Conservation (phyloP, 23 tunicate species). For the Halocynthia roretzi region DNA sequence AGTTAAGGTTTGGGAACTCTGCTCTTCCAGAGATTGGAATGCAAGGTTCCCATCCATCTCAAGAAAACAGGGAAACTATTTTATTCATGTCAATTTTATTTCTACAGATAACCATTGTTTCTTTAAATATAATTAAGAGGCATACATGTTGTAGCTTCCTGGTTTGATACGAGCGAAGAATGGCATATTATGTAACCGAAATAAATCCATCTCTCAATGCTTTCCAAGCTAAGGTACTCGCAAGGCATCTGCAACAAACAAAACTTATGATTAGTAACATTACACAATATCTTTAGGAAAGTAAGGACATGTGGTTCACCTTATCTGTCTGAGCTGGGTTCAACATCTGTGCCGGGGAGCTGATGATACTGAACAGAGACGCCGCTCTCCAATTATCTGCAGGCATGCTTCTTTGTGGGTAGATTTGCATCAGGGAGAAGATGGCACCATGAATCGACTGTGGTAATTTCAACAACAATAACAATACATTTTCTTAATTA, state of each 20-base stretch:
- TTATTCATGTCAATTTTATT: neutral
- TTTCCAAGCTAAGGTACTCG: conserved; percentile 70
- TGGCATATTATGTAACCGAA: conserved; percentile 92
- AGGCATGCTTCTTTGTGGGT: conserved; percentile 56
- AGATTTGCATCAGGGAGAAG: conserved; percentile 59
- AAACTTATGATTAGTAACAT: neutral
- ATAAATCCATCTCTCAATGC: conserved; percentile 83
- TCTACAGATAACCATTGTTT: neutral
- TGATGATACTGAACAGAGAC: conserved; percentile 58
- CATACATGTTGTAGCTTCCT: conserved; percentile 73
- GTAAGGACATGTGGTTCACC: conserved; percentile 12
- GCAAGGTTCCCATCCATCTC: too few species aligned
- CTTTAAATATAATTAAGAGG: neutral
- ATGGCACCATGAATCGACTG: conserved; percentile 75
- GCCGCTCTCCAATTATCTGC: conserved; percentile 85
- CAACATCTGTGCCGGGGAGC: conserved; percentile 80
- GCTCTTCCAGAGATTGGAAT: too few species aligned
- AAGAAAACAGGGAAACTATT: too few species aligned
- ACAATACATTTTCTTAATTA: too few species aligned
- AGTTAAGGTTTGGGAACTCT: too few species aligned
- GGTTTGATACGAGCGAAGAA: conserved; percentile 45
- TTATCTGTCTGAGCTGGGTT: conserved; percentile 85
- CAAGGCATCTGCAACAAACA: conserved; percentile 61
- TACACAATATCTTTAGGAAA: neutral
- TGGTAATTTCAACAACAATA: too few species aligned